Evolutionary conservation across 2,113 vertebrate species (phyloP).

Genomic region (Macrotus californicus): DNA sequence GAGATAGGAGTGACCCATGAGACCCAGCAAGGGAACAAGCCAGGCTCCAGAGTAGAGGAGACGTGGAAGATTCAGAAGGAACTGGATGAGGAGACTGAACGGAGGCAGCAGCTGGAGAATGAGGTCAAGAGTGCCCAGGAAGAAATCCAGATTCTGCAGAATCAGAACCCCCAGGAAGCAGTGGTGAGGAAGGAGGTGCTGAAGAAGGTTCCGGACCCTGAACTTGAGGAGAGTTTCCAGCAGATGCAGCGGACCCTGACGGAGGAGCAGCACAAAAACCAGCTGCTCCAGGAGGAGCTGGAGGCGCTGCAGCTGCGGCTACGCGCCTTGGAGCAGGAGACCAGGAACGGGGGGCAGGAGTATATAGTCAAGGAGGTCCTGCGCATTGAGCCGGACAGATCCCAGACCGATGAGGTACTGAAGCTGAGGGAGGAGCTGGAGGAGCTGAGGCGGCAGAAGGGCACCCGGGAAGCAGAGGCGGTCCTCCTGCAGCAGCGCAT

Average conservation of each 20-base stretch:
- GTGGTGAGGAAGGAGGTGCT: slow-evolving; percentile 91
- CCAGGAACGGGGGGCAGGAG: slow-evolving; percentile 90
- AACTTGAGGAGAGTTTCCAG: slow-evolving; percentile 89
- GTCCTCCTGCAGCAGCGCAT: slow-evolving; percentile 87
- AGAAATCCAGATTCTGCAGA: slow-evolving; percentile 89
- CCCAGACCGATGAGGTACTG: slow-evolving; percentile 90
- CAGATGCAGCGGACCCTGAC: slow-evolving; percentile 88
- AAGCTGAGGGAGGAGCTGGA: slow-evolving; percentile 91
- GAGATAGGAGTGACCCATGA: slow-evolving; percentile 78
- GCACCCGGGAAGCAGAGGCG: slow-evolving; percentile 87
- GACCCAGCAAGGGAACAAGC: slow-evolving; percentile 74
- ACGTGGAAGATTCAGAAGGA: slow-evolving; percentile 90
- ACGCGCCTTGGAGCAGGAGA: slow-evolving; percentile 84
- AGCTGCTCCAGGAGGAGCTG: slow-evolving; percentile 87
- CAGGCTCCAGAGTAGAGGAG: slow-evolving; percentile 78
- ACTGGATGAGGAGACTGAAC: slow-evolving; percentile 90
- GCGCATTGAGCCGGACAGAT: slow-evolving; percentile 91
- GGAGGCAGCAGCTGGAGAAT: slow-evolving; percentile 89
- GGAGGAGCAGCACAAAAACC: slow-evolving; percentile 89
- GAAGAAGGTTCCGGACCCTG: slow-evolving; percentile 93
- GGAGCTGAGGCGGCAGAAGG: slow-evolving; percentile 87
- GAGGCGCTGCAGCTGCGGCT: slow-evolving; percentile 85
- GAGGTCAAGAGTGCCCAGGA: slow-evolving; percentile 88
- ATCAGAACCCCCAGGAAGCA: slow-evolving; percentile 90
- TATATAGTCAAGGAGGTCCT: slow-evolving; percentile 96